Percentiles rank a stretch among this genome's conserved stretches.
Evolutionary conservation across 2,888 invertebrate species (phyloP).

Genomic region (Rhagophthalmus giganteus): DNA sequence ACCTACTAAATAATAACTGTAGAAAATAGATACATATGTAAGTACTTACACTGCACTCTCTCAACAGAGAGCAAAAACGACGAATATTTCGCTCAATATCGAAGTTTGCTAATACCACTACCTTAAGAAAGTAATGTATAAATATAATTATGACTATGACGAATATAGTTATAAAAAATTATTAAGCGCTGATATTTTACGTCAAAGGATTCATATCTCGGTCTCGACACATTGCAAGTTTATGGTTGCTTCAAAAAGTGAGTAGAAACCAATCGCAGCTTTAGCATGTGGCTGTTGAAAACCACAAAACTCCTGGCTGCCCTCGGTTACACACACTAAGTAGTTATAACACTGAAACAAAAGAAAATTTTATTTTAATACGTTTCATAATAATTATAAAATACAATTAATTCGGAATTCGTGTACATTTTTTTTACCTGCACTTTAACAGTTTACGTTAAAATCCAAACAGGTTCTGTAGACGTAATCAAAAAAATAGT

Average conservation of each 20-base stretch:
- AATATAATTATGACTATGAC: slow-evolving; percentile 25
- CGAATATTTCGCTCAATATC: slow-evolving; percentile 44
- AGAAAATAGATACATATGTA: not conserved
- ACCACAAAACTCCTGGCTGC: slow-evolving; percentile 33
- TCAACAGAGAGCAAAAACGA: slow-evolving; percentile 44
- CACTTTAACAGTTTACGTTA: no score
- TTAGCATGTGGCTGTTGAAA: slow-evolving; percentile 71
- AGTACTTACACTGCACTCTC: slow-evolving; percentile 45
- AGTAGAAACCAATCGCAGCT: slow-evolving; percentile 89
- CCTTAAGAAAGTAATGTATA: slow-evolving; percentile 25
- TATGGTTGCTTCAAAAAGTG: slow-evolving; percentile 93
- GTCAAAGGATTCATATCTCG: slow-evolving; percentile 68
- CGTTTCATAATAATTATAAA: no score
- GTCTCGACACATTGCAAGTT: slow-evolving; percentile 73
- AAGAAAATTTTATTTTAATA: no score
- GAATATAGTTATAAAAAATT: slow-evolving; percentile 24
- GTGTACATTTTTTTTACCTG: no score
- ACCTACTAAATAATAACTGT: no score
- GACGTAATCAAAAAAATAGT: no score
- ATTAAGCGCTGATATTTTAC: slow-evolving; percentile 22
- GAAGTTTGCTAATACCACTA: slow-evolving; percentile 25
- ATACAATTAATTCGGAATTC: no score
- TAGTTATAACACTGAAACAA: slow-evolving; percentile 35
- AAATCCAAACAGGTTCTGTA: no score
- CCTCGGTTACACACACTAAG: slow-evolving; percentile 23